phyloP scores from a whole-genome alignment of 2,888 invertebrate genomes.

The Chelonus formosanus region DNA sequence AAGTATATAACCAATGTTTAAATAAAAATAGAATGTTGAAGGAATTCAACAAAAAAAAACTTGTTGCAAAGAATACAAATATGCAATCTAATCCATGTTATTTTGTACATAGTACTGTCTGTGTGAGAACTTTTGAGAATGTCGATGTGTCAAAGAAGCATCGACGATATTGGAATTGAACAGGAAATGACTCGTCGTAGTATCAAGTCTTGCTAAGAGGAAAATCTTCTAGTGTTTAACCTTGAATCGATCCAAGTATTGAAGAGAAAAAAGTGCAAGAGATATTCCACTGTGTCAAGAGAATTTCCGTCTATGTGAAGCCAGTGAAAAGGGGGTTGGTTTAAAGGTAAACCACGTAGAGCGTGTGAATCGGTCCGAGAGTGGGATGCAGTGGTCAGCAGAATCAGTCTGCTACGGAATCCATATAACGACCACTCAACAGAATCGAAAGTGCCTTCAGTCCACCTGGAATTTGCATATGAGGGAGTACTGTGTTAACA shows the following conservation, averaged over 20 bases:
- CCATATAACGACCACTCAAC: slow-evolving; percentile 61
- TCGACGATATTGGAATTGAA: slow-evolving; percentile 1
- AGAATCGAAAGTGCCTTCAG: slow-evolving; percentile 48
- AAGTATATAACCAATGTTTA: too few relatives aligned
- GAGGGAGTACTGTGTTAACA: background rate
- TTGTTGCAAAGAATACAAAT: too few relatives aligned
- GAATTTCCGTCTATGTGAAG: slow-evolving; percentile 1
- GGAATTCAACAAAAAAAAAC: too few relatives aligned
- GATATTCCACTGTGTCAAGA: slow-evolving; percentile 3
- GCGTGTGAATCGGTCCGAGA: slow-evolving; percentile 36
- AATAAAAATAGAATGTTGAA: too few relatives aligned
- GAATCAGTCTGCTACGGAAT: slow-evolving; percentile 62
- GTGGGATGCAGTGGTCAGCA: slow-evolving; percentile 58
- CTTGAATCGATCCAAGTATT: background rate
- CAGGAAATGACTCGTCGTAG: background rate
- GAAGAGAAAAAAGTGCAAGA: slow-evolving; percentile 7
- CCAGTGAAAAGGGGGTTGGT: slow-evolving; percentile 45
- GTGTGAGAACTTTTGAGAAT: background rate
- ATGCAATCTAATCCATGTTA: too few relatives aligned
- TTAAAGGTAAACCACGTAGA: slow-evolving; percentile 61
- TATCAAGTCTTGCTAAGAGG: too few relatives aligned
- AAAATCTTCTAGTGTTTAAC: background rate
- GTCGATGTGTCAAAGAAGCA: slow-evolving; percentile 7
- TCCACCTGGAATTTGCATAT: slow-evolving; percentile 29
- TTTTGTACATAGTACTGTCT: too few relatives aligned